phyloP scores from a whole-genome alignment of 35 echinoderm and acorn worm species.

The Patiria miniata region DNA sequence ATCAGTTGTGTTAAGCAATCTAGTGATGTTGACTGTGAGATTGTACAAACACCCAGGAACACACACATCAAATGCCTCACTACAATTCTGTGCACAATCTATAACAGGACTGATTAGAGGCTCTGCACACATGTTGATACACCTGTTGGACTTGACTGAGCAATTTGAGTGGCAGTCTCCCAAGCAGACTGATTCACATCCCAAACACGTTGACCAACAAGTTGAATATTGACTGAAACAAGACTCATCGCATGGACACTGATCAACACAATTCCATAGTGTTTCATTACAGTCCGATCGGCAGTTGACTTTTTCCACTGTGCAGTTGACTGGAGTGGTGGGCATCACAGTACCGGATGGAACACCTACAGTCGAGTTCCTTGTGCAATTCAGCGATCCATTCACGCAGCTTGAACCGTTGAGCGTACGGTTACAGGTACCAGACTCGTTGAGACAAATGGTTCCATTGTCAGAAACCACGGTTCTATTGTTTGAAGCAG shows the following conservation, averaged over 20 bases:
- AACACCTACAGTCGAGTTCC: background rate
- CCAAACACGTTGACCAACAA: slow-evolving; percentile 33
- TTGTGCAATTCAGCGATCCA: background rate
- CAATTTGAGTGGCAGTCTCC: background rate
- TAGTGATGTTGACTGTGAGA: slow-evolving; percentile 10
- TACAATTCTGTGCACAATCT: background rate
- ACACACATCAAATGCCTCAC: background rate
- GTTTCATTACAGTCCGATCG: slow-evolving; percentile 13
- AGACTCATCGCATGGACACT: slow-evolving; percentile 58
- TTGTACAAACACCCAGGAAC: background rate
- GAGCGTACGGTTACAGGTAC: background rate
- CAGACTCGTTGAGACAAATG: background rate
- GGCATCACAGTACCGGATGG: background rate
- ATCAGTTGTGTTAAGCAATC: background rate
- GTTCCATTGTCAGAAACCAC: background rate
- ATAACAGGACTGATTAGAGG: background rate
- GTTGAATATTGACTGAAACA: slow-evolving; percentile 25
- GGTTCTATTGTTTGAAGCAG: background rate
- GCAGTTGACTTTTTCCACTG: slow-evolving; percentile 26
- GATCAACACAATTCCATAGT: slow-evolving; percentile 7
- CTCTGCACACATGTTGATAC: background rate
- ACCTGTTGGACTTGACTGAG: background rate
- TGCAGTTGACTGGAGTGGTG: background rate
- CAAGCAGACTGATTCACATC: slow-evolving; percentile 33
- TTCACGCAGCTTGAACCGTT: background rate